Evolutionary conservation across 2,888 invertebrate genomes (phyloP).

Genomic region (Amphipoea oculea): DNA sequence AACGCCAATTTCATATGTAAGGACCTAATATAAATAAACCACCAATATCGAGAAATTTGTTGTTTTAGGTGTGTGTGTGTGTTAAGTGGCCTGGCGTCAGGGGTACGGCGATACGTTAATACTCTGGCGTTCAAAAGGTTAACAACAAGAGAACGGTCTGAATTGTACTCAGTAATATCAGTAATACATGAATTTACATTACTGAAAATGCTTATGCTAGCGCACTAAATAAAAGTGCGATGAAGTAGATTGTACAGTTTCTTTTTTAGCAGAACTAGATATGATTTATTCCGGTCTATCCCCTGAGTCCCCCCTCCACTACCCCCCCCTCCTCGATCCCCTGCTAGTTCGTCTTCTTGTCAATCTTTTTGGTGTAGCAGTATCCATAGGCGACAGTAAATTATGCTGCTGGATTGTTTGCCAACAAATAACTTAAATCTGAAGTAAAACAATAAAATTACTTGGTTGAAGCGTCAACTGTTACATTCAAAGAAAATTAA

Average conservation of each 20-base stretch:
- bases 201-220: not conserved
- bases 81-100: too few relatives aligned
- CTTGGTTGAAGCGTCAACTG: not conserved
- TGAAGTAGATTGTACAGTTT: not conserved
- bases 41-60: too few relatives aligned
- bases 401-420: not conserved
- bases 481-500: not conserved
- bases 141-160: not conserved
- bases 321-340: too few relatives aligned
- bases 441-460: not conserved
- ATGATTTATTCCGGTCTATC: not conserved
- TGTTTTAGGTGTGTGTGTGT: too few relatives aligned
- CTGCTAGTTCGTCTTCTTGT: too few relatives aligned
- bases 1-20: too few relatives aligned
- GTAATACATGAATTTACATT: not conserved
- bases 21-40: too few relatives aligned
- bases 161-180: not conserved
- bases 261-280: not conserved
- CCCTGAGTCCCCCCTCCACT: too few relatives aligned
- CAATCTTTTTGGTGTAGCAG: not conserved
- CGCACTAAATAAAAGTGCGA: not conserved
- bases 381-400: not conserved
- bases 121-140: too few relatives aligned
- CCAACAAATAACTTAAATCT: not conserved
- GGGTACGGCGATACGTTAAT: too few relatives aligned